Evolutionary conservation across 2,113 vertebrate genomes (phyloP), one percentile per base, ranked within the genome.

Genomic region (Monarcha castaneiventris): DNA sequence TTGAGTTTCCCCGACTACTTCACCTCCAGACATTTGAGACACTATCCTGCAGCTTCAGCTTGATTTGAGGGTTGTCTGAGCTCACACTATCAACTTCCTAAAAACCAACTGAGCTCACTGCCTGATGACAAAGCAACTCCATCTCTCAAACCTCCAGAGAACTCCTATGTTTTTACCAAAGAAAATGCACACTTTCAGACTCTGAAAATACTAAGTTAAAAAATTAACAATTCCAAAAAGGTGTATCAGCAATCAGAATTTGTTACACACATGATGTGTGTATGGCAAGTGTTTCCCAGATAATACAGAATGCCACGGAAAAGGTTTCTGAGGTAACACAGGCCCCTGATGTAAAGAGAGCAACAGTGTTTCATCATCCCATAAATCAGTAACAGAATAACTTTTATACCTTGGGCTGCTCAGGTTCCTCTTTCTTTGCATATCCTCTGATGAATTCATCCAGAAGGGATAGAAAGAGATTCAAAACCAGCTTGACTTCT

Each of bases 391-490:
- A 74, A 54, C n/a, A 64, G 17, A 80, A 2, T 6, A 63, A 52
- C 26, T 49, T 74, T 58, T 21, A 48, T 64, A 99, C 99, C 98
- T 99, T 99, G 25, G 94, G 82, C 41, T 97, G 98, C 80, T 99
- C 99, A 1, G 97, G 98, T 58, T 99, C 99, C 84, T 99, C 98
- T 43, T 98, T 99, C 97, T 99, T 99, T 81, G 98, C 97, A 74
- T 99, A 98, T n/a, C 98, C 98, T 25, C 99, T 97, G 37, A 99
- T 99, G 95, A 99, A 99, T 46, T 99, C 99, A 14, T 99, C 99
- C 73, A 99, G 97, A 93, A 99, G 98, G 0, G 99, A 99, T 84
- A 99, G 99, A 98, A 99, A 99, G 64, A 99, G 98, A 94, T 99
- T 99, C 85, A 99, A 98, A 82, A 99, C 99, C 35, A 99, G 98